Conservation (phyloP, 2,113 vertebrate genomes). For the Hucho hucho region DNA sequence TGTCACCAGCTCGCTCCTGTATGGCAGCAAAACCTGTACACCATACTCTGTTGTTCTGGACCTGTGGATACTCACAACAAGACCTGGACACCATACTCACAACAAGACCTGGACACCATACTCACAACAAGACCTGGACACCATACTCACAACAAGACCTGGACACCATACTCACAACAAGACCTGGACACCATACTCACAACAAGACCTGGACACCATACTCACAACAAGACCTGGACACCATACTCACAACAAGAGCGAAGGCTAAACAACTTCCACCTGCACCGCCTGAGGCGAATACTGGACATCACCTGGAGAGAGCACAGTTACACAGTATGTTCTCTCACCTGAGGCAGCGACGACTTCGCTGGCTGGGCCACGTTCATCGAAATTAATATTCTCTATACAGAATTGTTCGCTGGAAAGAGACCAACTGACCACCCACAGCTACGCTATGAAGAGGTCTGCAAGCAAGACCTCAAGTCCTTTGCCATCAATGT, state of each 20-base stretch:
- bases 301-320: background rate
- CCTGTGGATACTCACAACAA: background rate
- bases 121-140: background rate
- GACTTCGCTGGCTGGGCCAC: background rate
- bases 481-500: background rate
- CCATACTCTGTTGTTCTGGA: too few species aligned
- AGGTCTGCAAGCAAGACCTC: background rate
- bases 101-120: background rate
- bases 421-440: background rate
- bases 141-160: background rate
- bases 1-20: background rate
- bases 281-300: background rate
- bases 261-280: background rate
- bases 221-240: background rate
- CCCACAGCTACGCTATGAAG: conserved; percentile 4
- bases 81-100: background rate
- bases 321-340: background rate
- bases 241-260: background rate
- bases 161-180: background rate
- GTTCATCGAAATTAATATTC: background rate
- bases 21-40: background rate
- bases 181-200: background rate
- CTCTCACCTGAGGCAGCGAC: background rate
- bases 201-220: background rate
- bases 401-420: background rate